Conservation (phyloP, 1,140 invertebrate genomes). For the Zaprionus tsacasi region DNA sequence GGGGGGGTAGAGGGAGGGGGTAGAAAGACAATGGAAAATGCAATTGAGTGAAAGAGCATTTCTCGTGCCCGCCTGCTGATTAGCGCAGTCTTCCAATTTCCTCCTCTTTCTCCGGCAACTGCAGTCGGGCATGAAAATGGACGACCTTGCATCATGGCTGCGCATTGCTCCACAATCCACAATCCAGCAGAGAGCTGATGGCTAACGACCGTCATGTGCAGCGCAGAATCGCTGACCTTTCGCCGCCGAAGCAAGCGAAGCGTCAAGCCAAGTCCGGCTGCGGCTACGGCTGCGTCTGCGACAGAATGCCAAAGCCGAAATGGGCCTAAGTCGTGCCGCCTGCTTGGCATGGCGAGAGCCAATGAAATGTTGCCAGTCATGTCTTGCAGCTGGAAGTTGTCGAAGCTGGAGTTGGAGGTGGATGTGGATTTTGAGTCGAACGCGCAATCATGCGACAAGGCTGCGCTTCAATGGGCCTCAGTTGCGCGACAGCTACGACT, state of each 20-base stretch:
- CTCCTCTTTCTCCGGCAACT: background rate
- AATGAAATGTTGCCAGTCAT: conserved; percentile 40
- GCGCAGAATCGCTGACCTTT: conserved; percentile 68
- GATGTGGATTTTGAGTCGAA: conserved; percentile 23
- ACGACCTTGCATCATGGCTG: conserved; percentile 57
- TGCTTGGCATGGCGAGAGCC: conserved; percentile 7
- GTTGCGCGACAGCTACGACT: conserved; percentile 41
- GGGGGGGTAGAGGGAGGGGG: background rate
- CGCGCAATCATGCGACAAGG: conserved; percentile 67
- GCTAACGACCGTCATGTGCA: conserved; percentile 48
- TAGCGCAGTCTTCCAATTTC: conserved; percentile 1
- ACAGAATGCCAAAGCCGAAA: conserved; percentile 19
- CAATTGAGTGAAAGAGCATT: conserved; percentile 45
- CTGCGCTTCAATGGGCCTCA: conserved; percentile 64
- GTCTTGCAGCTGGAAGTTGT: conserved; percentile 15
- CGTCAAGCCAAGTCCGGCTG: conserved; percentile 54
- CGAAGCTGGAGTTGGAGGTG: conserved; percentile 45
- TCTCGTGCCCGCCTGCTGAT: conserved; percentile 34
- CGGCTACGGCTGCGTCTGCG: background rate
- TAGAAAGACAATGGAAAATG: conserved; percentile 44
- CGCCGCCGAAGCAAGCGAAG: conserved; percentile 36
- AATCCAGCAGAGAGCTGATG: conserved; percentile 28
- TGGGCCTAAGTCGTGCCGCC: conserved; percentile 9
- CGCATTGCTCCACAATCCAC: conserved; percentile 40
- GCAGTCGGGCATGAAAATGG: conserved; percentile 31